These are phyloP conservation scores for Chrysotoxum bicinctum DNA, from an alignment of 2,888 invertebrate genomes.

Conservation along the genomic window DNA sequence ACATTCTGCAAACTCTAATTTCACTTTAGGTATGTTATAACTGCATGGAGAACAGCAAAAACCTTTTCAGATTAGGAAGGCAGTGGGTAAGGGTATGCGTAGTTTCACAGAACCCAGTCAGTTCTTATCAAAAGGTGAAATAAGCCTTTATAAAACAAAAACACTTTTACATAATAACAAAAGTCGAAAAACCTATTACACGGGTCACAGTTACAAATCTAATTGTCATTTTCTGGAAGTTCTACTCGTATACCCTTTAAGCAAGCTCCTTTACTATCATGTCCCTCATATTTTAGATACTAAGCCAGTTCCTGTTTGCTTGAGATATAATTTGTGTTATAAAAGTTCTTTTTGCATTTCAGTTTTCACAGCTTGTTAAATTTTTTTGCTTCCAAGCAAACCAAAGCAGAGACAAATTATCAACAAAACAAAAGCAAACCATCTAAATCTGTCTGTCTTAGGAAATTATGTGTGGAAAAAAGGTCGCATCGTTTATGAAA, in stretches of 20 bases:
- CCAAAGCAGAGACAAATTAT: neutral
- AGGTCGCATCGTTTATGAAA: constrained; percentile 9
- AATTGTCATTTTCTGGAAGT: constrained; percentile 51
- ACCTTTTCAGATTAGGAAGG: constrained; percentile 4
- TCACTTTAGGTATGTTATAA: neutral
- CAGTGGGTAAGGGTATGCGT: neutral
- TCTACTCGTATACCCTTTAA: constrained; percentile 42
- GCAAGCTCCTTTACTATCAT: constrained; percentile 29
- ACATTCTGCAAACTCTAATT: constrained; percentile 23
- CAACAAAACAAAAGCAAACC: neutral
- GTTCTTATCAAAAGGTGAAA: constrained; percentile 31
- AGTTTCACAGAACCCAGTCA: too few relatives aligned
- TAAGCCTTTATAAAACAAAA: constrained; percentile 30
- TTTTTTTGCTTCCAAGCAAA: neutral
- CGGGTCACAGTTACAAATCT: constrained; percentile 64
- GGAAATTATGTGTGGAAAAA: neutral
- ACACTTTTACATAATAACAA: constrained; percentile 8
- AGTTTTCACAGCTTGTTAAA: neutral
- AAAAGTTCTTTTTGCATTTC: constrained; percentile 16
- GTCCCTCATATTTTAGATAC: neutral
- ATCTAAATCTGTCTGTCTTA: neutral
- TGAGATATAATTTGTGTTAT: neutral
- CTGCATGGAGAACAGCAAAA: constrained; percentile 13
- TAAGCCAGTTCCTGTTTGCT: neutral
- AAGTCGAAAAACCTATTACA: constrained; percentile 56